A percentile compares a stretch with the other conserved stretches of the same genome.
Conservation (phyloP, 2,797 vertebrate genomes). For the Scyliorhinus canicula region DNA sequence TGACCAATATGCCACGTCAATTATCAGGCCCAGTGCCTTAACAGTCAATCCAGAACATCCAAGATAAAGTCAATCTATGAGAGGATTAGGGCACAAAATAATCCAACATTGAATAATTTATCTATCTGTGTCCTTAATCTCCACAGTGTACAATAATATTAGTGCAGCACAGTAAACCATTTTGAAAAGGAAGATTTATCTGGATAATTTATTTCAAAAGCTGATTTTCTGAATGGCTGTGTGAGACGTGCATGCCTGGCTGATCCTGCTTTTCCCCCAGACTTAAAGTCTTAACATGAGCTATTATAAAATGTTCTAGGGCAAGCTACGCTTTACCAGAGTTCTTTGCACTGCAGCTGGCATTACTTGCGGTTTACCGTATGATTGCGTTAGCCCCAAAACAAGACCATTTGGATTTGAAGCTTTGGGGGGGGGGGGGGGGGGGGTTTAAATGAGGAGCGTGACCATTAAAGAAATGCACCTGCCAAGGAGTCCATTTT, state of each 20-base stretch:
- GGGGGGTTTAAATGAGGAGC: not conserved
- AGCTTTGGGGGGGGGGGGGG: too few species aligned
- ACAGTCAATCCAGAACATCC: not conserved
- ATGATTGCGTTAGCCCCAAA: not conserved
- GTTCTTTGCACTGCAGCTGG: not conserved
- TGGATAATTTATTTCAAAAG: slow-evolving; percentile 22
- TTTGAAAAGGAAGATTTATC: not conserved
- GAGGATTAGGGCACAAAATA: not conserved
- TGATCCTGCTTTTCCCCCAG: not conserved
- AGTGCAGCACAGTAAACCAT: not conserved
- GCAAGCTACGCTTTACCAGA: not conserved
- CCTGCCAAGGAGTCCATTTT: not conserved
- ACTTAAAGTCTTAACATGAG: not conserved
- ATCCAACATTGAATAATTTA: not conserved
- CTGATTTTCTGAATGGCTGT: not conserved
- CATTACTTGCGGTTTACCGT: not conserved
- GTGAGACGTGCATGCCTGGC: not conserved
- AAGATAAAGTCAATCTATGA: not conserved
- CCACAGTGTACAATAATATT: not conserved
- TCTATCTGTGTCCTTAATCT: not conserved
- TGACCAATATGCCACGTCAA: not conserved
- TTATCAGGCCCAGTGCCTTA: not conserved
- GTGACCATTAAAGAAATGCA: not conserved
- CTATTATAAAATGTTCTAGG: not conserved
- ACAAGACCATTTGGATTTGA: not conserved